Percentiles rank a stretch among this genome's conserved stretches.
These are phyloP conservation scores for Chionis minor DNA, from an alignment of 2,113 vertebrate species.

Conservation along the genomic window DNA sequence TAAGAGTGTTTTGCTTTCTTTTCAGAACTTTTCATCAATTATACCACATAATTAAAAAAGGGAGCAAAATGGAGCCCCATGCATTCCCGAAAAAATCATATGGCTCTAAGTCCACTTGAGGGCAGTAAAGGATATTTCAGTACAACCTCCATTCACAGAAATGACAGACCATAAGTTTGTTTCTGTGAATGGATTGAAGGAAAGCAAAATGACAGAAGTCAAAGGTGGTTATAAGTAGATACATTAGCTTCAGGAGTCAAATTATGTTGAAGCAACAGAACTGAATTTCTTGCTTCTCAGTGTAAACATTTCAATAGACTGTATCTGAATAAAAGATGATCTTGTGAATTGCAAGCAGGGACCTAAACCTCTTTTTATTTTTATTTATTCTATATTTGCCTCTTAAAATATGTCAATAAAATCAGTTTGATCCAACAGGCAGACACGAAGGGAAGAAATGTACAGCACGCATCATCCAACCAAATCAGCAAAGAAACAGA, in stretches of 20 bases:
- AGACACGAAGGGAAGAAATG: not conserved
- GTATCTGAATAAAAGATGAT: not conserved
- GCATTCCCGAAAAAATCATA: not conserved
- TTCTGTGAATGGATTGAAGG: not conserved
- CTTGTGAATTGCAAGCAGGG: not conserved
- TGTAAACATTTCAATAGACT: not conserved
- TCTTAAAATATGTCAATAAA: not conserved
- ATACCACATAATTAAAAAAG: not conserved
- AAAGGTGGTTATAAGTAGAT: not conserved
- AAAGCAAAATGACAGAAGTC: not conserved
- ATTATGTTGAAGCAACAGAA: not conserved
- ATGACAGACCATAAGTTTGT: not conserved
- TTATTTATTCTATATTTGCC: not conserved
- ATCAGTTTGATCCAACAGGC: not conserved
- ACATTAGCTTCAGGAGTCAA: not conserved
- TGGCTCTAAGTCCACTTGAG: not conserved
- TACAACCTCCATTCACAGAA: not conserved
- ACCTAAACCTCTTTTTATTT: not conserved
- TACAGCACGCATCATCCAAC: not conserved
- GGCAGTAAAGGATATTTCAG: slow-evolving; percentile 15
- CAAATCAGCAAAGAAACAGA: not conserved
- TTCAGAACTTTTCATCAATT: not conserved
- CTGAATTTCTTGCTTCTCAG: not conserved
- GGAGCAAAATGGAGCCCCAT: not conserved
- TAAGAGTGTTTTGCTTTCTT: not conserved